Evolutionary conservation across 2,888 invertebrate species (phyloP).

Genomic region (Cheilosia urbana): DNA sequence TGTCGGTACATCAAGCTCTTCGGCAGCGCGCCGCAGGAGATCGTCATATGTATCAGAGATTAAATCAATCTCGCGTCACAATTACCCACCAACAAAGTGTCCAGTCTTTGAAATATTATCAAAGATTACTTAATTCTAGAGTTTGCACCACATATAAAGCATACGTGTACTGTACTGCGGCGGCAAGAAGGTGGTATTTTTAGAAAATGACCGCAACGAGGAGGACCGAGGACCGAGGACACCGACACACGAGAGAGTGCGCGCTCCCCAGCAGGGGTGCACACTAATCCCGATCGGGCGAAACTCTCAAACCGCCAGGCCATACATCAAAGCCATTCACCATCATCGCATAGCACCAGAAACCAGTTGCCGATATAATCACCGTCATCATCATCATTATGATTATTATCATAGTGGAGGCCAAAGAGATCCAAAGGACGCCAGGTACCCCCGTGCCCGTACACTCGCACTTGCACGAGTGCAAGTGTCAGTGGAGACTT

Average conservation of each 20-base stretch:
- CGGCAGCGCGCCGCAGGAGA: constrained; percentile 46
- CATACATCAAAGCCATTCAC: constrained; percentile 64
- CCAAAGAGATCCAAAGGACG: constrained; percentile 45
- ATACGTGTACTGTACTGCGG: constrained; percentile 14
- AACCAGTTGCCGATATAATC: constrained; percentile 72
- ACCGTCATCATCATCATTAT: constrained; percentile 74
- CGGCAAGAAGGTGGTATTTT: constrained; percentile 52
- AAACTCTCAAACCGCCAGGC: constrained; percentile 31
- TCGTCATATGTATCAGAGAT: constrained; percentile 45
- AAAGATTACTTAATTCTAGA: constrained; percentile 75
- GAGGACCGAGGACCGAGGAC: constrained; percentile 14
- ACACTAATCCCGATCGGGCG: constrained; percentile 55
- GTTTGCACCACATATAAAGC: constrained; percentile 22
- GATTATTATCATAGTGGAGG: constrained; percentile 67
- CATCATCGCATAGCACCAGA: constrained; percentile 59
- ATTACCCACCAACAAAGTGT: constrained; percentile 73
- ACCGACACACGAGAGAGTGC: constrained; percentile 46
- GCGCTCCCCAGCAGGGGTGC: constrained; percentile 58
- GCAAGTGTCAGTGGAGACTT: constrained; percentile 56
- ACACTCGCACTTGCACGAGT: constrained; percentile 9
- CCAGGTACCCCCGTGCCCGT: background rate
- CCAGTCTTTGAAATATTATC: constrained; percentile 73
- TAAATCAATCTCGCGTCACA: constrained; percentile 70
- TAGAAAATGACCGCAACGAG: constrained; percentile 66
- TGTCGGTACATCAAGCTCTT: constrained; percentile 51